Conservation (phyloP, 2,888 invertebrate genomes). For the Leucania comma region DNA sequence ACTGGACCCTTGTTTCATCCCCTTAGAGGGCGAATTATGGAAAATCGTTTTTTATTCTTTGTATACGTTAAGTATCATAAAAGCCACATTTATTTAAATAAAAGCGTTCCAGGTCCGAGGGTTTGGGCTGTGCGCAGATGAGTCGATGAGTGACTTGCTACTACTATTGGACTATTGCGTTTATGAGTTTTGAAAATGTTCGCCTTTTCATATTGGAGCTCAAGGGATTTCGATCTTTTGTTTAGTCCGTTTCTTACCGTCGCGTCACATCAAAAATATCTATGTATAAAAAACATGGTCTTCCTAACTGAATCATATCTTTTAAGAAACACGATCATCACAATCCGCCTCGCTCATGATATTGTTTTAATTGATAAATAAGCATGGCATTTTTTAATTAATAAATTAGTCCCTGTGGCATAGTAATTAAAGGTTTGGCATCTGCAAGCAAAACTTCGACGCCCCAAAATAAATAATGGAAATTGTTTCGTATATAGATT, state of each 20-base stretch:
- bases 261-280: neutral
- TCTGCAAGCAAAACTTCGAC: constrained; percentile 69
- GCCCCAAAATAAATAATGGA: constrained; percentile 72
- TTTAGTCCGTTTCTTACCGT: neutral
- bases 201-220: neutral
- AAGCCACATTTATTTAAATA: too few relatives aligned
- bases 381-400: constrained; percentile 31
- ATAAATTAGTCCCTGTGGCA: constrained; percentile 4
- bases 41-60: too few relatives aligned
- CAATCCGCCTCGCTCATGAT: constrained; percentile 49
- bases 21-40: too few relatives aligned
- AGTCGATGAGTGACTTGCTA: too few relatives aligned
- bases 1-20: too few relatives aligned
- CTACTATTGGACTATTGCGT: too few relatives aligned
- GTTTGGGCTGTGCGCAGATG: too few relatives aligned
- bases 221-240: neutral
- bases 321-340: constrained; percentile 38
- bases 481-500: constrained; percentile 70
- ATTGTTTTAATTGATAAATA: constrained; percentile 29
- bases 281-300: constrained; percentile 11
- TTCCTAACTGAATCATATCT: constrained; percentile 39
- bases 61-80: too few relatives aligned
- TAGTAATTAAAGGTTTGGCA: constrained; percentile 22
- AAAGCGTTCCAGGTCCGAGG: too few relatives aligned
- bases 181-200: neutral